Evolutionary conservation across 1,140 invertebrate genomes (phyloP), one percentile per base, ranked within the genome.

Genomic region (Marisa cornuarietis): DNA sequence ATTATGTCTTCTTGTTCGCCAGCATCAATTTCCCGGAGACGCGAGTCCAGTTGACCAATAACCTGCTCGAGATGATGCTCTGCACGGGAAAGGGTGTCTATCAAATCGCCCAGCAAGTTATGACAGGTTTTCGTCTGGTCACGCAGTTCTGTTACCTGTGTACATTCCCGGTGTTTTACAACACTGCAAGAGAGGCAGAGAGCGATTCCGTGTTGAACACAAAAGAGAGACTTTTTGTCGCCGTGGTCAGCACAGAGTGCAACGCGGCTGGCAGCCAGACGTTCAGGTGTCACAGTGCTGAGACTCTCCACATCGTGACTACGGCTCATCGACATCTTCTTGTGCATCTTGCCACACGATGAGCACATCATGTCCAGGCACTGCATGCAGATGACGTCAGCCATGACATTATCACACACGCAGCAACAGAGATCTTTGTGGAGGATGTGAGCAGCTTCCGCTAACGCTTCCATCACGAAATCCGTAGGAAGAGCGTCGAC

Each of bases 401-500:
- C 71, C 18, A 49, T 54, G 49, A 73, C 71, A n/a, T 52, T 22
- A 10, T 52, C 71, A n/a, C 71, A 73, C 14, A 54, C 51, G 11
- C 49, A 54, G 22, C 71, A 73, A n/a, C 1, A 0, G 8, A 9
- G 71, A 13, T 52, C 6, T 24, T 52, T 73, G 18, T 0, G 0
- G 4, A 73, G 71, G 10, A 73, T 9, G 52, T 13, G 14, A 24
- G 24, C 51, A 14, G 18, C 49, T 6, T 42, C 31, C 31, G 6
- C 31, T 2, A 42, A 6, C 31, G 31, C 31, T 42, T 42, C 31
- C 31, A 73, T 73, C 22, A 22, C 22, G 0, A 73, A 26, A 1
- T 73, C 71, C 3, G 71, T 73, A n/a, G 71, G 71, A 18, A 73
- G 58, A 22, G 22, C 51, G 49, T 54, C 71, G 52, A 20, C 51